phyloP scores from a whole-genome alignment of 53 echinoderm and acorn worm genomes.

The Pentamera pediparva region DNA sequence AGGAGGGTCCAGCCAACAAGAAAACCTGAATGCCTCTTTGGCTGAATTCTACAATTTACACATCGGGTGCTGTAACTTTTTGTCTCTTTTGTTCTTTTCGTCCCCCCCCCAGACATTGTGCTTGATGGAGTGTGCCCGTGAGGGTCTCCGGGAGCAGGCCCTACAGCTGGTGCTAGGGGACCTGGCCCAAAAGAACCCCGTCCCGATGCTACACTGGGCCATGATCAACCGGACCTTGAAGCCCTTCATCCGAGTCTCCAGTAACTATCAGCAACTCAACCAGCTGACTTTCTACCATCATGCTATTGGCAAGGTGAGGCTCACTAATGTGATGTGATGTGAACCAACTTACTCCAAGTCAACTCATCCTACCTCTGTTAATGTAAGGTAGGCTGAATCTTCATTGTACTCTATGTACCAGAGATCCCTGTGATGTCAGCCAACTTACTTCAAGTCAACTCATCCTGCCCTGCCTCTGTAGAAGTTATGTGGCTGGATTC shows the following conservation, averaged over 20 bases:
- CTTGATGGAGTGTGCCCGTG: conserved; percentile 62
- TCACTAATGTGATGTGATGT: too few species aligned
- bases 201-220: conserved; percentile 75
- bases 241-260: conserved; percentile 72
- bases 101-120: conserved; percentile 53
- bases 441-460: too few species aligned
- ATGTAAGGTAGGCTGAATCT: too few species aligned
- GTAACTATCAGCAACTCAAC: conserved; percentile 52
- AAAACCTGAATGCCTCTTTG: not conserved
- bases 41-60: not conserved
- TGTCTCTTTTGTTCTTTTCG: not conserved
- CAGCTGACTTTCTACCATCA: conserved; percentile 85
- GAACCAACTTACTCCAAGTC: too few species aligned
- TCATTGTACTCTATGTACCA: too few species aligned
- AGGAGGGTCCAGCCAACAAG: too few species aligned
- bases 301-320: conserved; percentile 63
- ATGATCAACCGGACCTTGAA: conserved; percentile 83
- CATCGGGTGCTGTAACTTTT: not conserved
- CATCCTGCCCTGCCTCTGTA: too few species aligned
- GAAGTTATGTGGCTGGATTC: too few species aligned
- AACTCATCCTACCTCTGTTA: too few species aligned
- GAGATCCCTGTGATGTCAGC: too few species aligned
- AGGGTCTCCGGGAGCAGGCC: conserved; percentile 67
- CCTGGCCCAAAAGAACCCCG: conserved; percentile 37
- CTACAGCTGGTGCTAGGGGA: conserved; percentile 67